Percentiles rank a stretch among this genome's conserved stretches.
Evolutionary conservation across 1,140 invertebrate genomes (phyloP).

Genomic region (Papilio polytes): DNA sequence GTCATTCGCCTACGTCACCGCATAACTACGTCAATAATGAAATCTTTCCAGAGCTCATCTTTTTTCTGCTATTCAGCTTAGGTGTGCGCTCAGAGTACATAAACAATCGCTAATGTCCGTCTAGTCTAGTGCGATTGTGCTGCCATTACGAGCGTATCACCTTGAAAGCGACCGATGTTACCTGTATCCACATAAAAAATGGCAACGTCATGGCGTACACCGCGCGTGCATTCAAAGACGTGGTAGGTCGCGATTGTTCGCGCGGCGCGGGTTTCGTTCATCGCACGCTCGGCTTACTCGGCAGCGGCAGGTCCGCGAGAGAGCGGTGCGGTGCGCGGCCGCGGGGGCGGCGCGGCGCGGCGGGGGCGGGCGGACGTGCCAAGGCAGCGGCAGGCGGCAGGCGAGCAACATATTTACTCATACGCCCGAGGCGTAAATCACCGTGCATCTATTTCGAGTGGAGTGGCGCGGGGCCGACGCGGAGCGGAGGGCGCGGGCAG

Average conservation of each 20-base stretch:
- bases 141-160: conserved; percentile 29
- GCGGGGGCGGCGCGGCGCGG: conserved; percentile 29
- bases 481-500: conserved; percentile 70
- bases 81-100: neutral
- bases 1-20: conserved; percentile 26
- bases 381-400: conserved; percentile 70
- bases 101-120: conserved; percentile 27
- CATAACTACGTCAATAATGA: conserved; percentile 14
- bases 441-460: conserved; percentile 82
- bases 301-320: conserved; percentile 47
- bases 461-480: conserved; percentile 56
- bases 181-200: conserved; percentile 37
- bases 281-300: conserved; percentile 42
- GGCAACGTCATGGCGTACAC: conserved; percentile 33
- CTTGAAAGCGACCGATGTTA: conserved; percentile 37
- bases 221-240: conserved; percentile 32
- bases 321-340: conserved; percentile 57
- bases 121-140: neutral
- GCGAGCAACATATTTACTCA: conserved; percentile 80
- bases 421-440: conserved; percentile 81
- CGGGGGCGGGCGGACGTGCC: conserved; percentile 78
- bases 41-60: conserved; percentile 29
- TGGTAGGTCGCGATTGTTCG: conserved; percentile 42
- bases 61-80: conserved; percentile 18
- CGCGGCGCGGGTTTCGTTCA: conserved; percentile 46